These are phyloP conservation scores for Physella acuta DNA, from an alignment of 1,140 invertebrate species.

Conservation along the genomic window DNA sequence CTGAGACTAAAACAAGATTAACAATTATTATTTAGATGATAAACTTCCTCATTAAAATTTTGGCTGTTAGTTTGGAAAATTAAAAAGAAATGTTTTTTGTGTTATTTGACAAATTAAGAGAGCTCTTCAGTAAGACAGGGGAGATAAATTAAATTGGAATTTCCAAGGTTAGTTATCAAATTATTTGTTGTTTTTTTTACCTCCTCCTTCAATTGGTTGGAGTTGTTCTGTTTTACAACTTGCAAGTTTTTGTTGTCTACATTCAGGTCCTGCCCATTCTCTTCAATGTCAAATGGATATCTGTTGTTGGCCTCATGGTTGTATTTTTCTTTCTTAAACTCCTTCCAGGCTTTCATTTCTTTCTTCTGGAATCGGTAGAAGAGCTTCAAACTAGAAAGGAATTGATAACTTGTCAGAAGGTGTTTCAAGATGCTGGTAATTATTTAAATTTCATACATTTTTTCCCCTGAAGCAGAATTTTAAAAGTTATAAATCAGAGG, in stretches of 20 bases:
- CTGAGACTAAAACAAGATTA: no score
- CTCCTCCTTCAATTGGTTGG: not conserved
- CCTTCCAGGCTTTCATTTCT: slow-evolving; percentile 20
- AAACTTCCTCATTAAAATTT: not conserved
- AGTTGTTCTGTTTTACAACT: not conserved
- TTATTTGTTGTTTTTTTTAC: not conserved
- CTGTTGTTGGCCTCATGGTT: not conserved
- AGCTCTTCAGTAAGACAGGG: not conserved
- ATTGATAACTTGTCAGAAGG: no score
- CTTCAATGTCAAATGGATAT: no score
- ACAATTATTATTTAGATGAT: not conserved
- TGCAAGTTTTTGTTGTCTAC: not conserved
- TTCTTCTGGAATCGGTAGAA: slow-evolving; percentile 20
- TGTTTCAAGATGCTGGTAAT: no score
- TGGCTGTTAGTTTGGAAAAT: not conserved
- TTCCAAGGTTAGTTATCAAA: not conserved
- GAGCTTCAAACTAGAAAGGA: slow-evolving; percentile 17
- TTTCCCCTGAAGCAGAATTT: no score
- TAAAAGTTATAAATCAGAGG: no score
- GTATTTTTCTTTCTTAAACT: slow-evolving; percentile 14
- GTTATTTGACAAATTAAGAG: not conserved
- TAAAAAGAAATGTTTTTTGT: not conserved
- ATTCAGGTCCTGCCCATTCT: no score
- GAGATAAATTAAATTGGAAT: not conserved
- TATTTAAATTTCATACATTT: no score